phyloP scores from a whole-genome alignment of 2,797 vertebrate genomes.

The Liasis olivaceus region DNA sequence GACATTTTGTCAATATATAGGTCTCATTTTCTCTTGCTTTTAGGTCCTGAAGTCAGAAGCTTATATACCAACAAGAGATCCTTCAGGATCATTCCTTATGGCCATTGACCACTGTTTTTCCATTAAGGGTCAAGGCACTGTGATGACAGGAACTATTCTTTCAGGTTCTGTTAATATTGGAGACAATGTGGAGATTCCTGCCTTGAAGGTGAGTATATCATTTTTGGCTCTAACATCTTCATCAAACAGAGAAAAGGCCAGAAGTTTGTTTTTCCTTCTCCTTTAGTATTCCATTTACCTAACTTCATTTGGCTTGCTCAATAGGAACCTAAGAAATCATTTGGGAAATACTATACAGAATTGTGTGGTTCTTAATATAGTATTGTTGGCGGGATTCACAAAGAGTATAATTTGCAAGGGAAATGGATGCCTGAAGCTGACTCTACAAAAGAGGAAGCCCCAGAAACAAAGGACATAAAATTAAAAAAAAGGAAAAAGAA shows the following conservation, averaged over 20 bases:
- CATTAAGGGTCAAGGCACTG: slow-evolving; percentile 96
- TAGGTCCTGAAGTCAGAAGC: slow-evolving; percentile 92
- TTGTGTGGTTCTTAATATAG: background rate
- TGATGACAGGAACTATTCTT: slow-evolving; percentile 97
- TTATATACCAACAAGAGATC: slow-evolving; percentile 90
- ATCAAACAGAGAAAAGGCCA: background rate
- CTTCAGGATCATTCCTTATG: slow-evolving; percentile 91
- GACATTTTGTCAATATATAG: slow-evolving; percentile 53
- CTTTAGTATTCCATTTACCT: background rate
- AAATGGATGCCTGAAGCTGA: slow-evolving; percentile 10
- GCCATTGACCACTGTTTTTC: slow-evolving; percentile 98
- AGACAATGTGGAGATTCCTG: slow-evolving; percentile 95
- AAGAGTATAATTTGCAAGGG: slow-evolving; percentile 17
- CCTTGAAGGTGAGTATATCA: slow-evolving; percentile 86
- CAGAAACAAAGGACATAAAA: background rate
- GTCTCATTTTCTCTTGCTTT: slow-evolving; percentile 60
- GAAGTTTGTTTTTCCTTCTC: background rate
- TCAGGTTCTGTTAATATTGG: slow-evolving; percentile 91
- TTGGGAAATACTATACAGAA: background rate
- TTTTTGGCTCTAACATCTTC: slow-evolving; percentile 31
- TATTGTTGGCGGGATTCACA: background rate
- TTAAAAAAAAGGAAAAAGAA: background rate
- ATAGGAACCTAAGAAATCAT: background rate
- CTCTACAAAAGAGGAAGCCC: background rate
- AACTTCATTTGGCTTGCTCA: background rate